Evolutionary conservation across 2,113 vertebrate species (phyloP).

Genomic region (Halcyon malimbica): DNA sequence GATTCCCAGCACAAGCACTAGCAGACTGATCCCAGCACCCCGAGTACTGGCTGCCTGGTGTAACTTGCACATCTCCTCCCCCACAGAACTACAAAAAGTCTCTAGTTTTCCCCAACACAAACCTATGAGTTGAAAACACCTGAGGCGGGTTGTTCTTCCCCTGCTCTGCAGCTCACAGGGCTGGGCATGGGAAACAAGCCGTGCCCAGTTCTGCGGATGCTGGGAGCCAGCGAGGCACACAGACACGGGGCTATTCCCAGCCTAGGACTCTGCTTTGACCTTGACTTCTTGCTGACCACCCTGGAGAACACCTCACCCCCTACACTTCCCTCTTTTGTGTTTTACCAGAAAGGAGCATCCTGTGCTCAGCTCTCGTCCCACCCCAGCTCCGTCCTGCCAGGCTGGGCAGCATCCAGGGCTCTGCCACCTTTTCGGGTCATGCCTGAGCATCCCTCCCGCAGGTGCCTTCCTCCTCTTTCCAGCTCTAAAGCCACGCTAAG

Average conservation of each 20-base stretch:
- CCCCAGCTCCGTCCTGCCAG: rapidly evolving
- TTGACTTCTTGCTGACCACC: background rate
- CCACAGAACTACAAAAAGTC: background rate
- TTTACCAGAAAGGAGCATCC: background rate
- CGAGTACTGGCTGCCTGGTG: background rate
- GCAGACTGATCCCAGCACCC: background rate
- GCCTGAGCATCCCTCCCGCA: background rate
- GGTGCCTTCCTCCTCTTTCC: background rate
- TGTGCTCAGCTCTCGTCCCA: background rate
- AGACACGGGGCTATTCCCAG: background rate
- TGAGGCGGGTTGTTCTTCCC: background rate
- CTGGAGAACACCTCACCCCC: background rate
- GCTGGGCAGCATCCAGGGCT: background rate
- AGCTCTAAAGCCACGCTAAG: background rate
- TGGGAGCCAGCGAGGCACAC: background rate
- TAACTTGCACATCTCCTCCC: background rate
- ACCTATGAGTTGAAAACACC: background rate
- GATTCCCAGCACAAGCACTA: background rate
- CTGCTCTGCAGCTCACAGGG: background rate
- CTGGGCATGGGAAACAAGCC: background rate
- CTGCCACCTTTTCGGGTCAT: background rate
- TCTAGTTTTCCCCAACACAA: rapidly evolving
- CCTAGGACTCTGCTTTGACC: background rate
- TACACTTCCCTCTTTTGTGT: rapidly evolving
- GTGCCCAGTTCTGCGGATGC: rapidly evolving